phyloP scores from a whole-genome alignment of 2,797 vertebrate genomes.

The Sebastes oblongus region DNA sequence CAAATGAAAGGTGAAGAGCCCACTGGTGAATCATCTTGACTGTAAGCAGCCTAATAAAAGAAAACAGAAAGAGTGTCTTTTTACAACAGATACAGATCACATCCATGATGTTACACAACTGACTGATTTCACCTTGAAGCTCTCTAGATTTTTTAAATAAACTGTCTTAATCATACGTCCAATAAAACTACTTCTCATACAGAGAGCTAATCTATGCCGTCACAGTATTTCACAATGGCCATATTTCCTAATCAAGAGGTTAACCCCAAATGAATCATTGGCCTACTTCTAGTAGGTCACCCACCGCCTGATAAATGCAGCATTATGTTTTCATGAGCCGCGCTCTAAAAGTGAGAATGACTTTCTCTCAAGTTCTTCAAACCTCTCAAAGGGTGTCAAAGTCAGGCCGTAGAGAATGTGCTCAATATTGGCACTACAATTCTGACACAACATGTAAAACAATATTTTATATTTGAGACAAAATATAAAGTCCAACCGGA shows the following conservation, averaged over 20 bases:
- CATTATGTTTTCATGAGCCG: background rate
- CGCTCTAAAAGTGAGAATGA: background rate
- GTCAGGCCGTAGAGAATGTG: background rate
- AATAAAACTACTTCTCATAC: background rate
- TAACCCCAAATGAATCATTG: conserved; percentile 22
- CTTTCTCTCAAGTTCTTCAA: background rate
- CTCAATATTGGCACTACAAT: background rate
- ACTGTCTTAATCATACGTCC: background rate
- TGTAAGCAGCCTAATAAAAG: conserved; percentile 26
- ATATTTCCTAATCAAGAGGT: conserved; percentile 17
- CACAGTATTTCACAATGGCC: conserved; percentile 3
- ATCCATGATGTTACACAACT: background rate
- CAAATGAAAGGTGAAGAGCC: conserved; percentile 42
- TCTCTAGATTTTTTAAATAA: background rate
- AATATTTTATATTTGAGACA: background rate
- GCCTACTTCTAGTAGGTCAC: background rate
- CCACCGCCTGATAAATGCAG: background rate
- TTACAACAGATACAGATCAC: background rate
- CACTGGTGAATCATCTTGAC: conserved; percentile 35
- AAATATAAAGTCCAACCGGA: background rate
- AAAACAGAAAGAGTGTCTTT: background rate
- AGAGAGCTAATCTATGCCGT: background rate
- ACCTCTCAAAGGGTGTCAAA: background rate
- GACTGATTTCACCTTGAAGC: background rate
- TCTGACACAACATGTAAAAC: background rate